Conservation (phyloP, 2,888 invertebrate genomes). For the Sphaeridia pumilis region DNA sequence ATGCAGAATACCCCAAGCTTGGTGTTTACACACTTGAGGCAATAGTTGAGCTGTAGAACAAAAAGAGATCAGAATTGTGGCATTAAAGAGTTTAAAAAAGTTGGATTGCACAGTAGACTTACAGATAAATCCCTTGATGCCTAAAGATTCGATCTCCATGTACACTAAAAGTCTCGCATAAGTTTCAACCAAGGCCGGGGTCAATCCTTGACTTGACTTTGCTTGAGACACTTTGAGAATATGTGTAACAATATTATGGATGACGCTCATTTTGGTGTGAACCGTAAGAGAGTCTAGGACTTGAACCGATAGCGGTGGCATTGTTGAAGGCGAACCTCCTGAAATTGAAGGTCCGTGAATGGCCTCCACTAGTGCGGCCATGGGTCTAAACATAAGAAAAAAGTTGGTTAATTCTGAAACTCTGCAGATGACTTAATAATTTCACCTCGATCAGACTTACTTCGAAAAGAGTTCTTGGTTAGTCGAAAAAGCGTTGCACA, state of each 20-base stretch:
- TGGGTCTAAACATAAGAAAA: slow-evolving; percentile 66
- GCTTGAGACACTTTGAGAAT: slow-evolving; percentile 81
- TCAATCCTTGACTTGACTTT: slow-evolving; percentile 68
- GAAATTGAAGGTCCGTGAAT: slow-evolving; percentile 48
- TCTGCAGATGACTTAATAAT: too few relatives aligned
- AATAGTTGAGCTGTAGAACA: slow-evolving; percentile 61
- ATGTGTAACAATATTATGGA: slow-evolving; percentile 73
- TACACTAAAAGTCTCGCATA: slow-evolving; percentile 86
- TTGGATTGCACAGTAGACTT: too few relatives aligned
- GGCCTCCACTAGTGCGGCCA: slow-evolving; percentile 82
- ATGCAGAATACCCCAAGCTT: slow-evolving; percentile 89
- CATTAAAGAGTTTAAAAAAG: too few relatives aligned
- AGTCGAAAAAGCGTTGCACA: slow-evolving; percentile 92
- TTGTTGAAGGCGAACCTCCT: slow-evolving; percentile 44
- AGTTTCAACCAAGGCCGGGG: slow-evolving; percentile 87
- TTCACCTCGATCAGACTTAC: too few relatives aligned
- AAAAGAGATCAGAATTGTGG: too few relatives aligned
- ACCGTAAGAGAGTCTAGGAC: slow-evolving; percentile 86
- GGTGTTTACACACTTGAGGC: slow-evolving; percentile 76
- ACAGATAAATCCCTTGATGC: slow-evolving; percentile 93
- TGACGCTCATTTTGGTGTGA: slow-evolving; percentile 89
- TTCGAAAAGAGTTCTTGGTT: slow-evolving; percentile 74
- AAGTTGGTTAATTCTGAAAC: too few relatives aligned
- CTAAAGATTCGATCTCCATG: slow-evolving; percentile 90
- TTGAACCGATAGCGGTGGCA: slow-evolving; percentile 80